Base-by-base conservation (phyloP, 2,888 invertebrate species). In the Caenorhabditis imperialis region DNA sequence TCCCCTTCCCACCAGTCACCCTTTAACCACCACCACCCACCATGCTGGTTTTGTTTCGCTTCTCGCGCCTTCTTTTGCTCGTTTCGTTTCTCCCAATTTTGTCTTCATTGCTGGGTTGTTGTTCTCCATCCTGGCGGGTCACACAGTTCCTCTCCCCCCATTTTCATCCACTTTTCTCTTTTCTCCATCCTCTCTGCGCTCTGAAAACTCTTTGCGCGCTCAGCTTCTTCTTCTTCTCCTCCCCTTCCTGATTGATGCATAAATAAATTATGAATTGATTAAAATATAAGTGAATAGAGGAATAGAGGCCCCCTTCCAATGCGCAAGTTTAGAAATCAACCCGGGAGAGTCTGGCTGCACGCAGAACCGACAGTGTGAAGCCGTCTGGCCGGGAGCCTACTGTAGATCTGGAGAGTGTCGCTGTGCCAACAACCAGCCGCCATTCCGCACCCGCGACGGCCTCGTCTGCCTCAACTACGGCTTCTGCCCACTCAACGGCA, bases 261-360 rank as follows among this genome's bases (percentile, higher is more conserved):
- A 73, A 73, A 73, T 73, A 73, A 73, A 65, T 73, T 73, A 73
- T 73, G 73, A 73, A 73, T 62, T 73, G 73, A 73, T 73, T 73
- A 25, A 16, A 16, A 20, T 30, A 30, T 7, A 30, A 30, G n/a
- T n/a, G n/a, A n/a, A n/a, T n/a, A n/a, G n/a, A n/a, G n/a, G n/a
- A n/a, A n/a, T n/a, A n/a, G n/a, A n/a, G n/a, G n/a, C n/a, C n/a
- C n/a, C n/a, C n/a, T n/a, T n/a, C n/a, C n/a, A n/a, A n/a, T n/a
- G n/a, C n/a, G n/a, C n/a, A n/a, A n/a, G n/a, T 80, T 50, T 71
- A 87, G 87, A 87, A 72, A 85, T 88, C 69, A 86, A 87, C 55
- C 87, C 87, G 12, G 87, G 86, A 62, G 86, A 87, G 70, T 84
- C 86, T 14, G 87, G 87, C 20, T 87, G 87, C 58, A 85, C 84